phyloP scores from a whole-genome alignment of 2,888 invertebrate species.

The Junonia oenone region DNA sequence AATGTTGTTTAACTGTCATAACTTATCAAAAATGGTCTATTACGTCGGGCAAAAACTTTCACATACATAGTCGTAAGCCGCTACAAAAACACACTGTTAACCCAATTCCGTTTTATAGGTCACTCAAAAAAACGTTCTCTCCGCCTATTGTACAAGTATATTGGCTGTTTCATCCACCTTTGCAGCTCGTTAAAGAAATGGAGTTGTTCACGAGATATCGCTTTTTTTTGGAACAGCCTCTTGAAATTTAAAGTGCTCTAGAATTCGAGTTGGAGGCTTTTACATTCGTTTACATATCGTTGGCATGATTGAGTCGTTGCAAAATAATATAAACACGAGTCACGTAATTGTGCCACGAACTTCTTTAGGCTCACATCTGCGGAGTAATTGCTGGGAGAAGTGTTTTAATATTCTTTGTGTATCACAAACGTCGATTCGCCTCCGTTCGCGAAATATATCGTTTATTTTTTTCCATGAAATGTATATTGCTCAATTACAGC shows the following conservation, averaged over 20 bases:
- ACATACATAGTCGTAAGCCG: constrained; percentile 36
- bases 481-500: neutral
- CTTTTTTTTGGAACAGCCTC: constrained; percentile 25
- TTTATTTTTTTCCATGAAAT: neutral
- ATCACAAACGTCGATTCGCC: neutral
- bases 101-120: constrained; percentile 44
- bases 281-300: constrained; percentile 7
- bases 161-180: constrained; percentile 29
- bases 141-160: constrained; percentile 30
- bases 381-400: constrained; percentile 13
- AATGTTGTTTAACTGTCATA: constrained; percentile 52
- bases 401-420: constrained; percentile 9
- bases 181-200: constrained; percentile 32
- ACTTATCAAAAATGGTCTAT: constrained; percentile 58
- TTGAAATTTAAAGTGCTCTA: constrained; percentile 21
- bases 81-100: constrained; percentile 53
- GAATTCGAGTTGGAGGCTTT: constrained; percentile 12
- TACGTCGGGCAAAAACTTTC: constrained; percentile 42
- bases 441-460: neutral
- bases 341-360: constrained; percentile 20
- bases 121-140: constrained; percentile 27
- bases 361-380: constrained; percentile 7
- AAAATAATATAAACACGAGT: constrained; percentile 19
- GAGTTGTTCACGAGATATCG: constrained; percentile 31
- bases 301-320: constrained; percentile 10